These are phyloP conservation scores for Pipistrellus kuhlii DNA, from an alignment of 2,797 vertebrate species.

Conservation along the genomic window DNA sequence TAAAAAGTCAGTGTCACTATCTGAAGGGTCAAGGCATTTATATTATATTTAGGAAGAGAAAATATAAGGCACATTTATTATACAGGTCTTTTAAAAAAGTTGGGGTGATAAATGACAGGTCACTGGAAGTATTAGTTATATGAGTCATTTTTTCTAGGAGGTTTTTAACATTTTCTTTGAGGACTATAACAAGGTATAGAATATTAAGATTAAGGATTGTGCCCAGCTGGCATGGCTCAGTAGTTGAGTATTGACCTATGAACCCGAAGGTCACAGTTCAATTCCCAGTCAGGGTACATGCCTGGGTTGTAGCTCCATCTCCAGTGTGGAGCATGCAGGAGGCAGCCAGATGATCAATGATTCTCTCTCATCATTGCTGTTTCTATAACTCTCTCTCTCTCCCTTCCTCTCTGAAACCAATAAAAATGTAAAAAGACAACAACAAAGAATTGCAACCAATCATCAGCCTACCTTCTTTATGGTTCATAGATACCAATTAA, in stretches of 20 bases:
- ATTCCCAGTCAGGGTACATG: too few species aligned
- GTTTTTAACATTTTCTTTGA: constrained; percentile 16
- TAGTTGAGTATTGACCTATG: too few species aligned
- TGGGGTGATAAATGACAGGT: not conserved
- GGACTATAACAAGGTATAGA: not conserved
- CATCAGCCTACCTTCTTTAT: not conserved
- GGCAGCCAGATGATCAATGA: too few species aligned
- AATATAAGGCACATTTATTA: not conserved
- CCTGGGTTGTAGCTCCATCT: too few species aligned
- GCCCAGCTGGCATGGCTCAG: too few species aligned
- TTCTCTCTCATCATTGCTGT: too few species aligned
- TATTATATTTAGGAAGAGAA: not conserved
- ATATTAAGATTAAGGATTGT: not conserved
- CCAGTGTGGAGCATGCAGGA: too few species aligned
- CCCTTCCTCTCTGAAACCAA: too few species aligned
- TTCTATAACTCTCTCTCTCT: too few species aligned
- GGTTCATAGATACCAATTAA: constrained; percentile 25
- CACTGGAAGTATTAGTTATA: not conserved
- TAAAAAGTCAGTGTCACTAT: not conserved
- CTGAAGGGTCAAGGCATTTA: not conserved
- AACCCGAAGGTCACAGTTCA: too few species aligned
- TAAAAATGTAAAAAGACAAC: too few species aligned
- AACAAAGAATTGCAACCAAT: not conserved
- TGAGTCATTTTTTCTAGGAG: not conserved
- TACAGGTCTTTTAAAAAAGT: not conserved